phyloP scores from a whole-genome alignment of 2,113 vertebrate genomes.

The Herpetotheres cachinnans region DNA sequence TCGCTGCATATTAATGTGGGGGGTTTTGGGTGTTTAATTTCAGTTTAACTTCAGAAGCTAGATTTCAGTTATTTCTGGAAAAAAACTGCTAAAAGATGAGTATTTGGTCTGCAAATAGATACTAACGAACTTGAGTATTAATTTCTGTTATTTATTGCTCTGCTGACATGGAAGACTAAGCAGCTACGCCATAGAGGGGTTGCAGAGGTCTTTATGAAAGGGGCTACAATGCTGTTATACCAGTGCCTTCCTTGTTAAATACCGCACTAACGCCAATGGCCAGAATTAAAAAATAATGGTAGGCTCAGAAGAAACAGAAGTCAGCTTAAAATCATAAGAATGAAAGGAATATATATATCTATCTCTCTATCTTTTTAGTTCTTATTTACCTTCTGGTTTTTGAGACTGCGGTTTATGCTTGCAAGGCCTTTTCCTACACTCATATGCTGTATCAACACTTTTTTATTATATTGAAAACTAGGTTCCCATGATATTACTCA shows the following conservation, averaged over 20 bases:
- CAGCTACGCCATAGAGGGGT: neutral
- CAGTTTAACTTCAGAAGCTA: neutral
- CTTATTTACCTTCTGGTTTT: neutral
- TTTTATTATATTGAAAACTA: neutral
- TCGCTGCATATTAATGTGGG: neutral
- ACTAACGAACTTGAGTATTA: neutral
- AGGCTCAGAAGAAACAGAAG: neutral
- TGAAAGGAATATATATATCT: neutral
- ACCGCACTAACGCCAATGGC: neutral
- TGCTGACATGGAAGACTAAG: neutral
- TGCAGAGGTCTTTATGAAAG: neutral
- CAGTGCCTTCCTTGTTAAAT: neutral
- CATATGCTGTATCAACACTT: neutral
- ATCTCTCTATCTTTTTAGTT: neutral
- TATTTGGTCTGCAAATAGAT: neutral
- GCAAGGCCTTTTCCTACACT: neutral
- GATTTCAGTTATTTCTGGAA: neutral
- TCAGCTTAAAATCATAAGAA: neutral
- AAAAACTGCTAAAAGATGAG: neutral
- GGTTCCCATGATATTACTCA: neutral
- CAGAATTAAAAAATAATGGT: neutral
- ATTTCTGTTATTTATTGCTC: neutral
- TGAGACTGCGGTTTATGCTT: neutral
- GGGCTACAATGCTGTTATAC: neutral
- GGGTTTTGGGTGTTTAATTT: rapidly evolving